Evolutionary conservation across 2,113 vertebrate species (phyloP).

Genomic region (Sylvietta virens): DNA sequence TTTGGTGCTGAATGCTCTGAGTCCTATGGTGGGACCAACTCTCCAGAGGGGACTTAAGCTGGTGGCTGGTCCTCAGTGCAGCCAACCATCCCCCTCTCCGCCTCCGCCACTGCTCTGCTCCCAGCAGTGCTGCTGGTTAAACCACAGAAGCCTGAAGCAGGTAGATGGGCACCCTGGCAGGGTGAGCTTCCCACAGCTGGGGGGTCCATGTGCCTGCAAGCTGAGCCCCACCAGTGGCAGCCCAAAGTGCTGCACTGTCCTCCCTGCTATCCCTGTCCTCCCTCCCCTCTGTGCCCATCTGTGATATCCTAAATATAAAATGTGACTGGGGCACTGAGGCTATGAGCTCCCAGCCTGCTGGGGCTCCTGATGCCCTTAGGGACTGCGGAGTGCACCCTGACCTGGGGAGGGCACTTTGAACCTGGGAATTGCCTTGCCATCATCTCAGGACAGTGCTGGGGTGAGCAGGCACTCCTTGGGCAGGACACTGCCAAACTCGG

Average conservation of each 20-base stretch:
- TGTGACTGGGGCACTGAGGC: background rate
- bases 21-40: background rate
- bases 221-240: background rate
- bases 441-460: background rate
- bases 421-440: background rate
- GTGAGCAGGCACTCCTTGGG: background rate
- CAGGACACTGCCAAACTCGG: background rate
- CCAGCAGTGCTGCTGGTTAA: background rate
- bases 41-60: background rate
- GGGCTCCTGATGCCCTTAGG: background rate
- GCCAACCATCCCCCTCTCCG: fast-evolving
- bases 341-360: background rate
- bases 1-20: background rate
- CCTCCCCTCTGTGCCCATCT: background rate
- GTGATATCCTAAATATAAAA: background rate
- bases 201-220: fast-evolving
- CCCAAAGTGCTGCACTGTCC: background rate
- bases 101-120: fast-evolving
- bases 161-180: background rate
- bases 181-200: fast-evolving
- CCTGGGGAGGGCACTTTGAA: background rate
- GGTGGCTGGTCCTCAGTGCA: background rate
- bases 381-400: background rate
- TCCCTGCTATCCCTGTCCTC: background rate
- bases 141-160: background rate